These are phyloP conservation scores for Druceiella hillmani DNA, from an alignment of 2,888 invertebrate species.

Conservation along the genomic window DNA sequence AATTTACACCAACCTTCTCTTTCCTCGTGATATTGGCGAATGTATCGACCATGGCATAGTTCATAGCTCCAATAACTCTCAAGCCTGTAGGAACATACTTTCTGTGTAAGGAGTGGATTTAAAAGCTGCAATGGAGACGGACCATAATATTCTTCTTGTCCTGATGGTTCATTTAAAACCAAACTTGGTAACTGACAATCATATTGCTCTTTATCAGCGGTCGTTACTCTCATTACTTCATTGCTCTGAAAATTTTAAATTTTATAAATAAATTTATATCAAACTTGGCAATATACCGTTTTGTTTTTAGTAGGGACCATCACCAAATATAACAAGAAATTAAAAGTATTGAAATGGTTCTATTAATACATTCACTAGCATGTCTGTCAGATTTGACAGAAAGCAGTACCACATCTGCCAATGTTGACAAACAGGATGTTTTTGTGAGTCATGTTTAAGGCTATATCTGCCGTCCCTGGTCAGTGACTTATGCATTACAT, in stretches of 20 bases:
- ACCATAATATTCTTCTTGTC: slow-evolving; percentile 59
- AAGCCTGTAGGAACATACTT: slow-evolving; percentile 78
- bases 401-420: no score
- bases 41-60: slow-evolving; percentile 86
- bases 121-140: slow-evolving; percentile 74
- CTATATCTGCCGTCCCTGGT: no score
- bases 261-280: no score
- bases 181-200: slow-evolving; percentile 74
- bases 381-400: no score
- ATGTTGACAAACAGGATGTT: no score
- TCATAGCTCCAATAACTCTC: slow-evolving; percentile 97
- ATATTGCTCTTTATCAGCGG: slow-evolving; percentile 77
- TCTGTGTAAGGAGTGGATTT: slow-evolving; percentile 68
- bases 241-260: slow-evolving; percentile 30
- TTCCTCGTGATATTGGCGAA: slow-evolving; percentile 95
- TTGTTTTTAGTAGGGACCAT: no score
- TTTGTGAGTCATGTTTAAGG: no score
- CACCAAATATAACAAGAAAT: no score
- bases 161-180: slow-evolving; percentile 45
- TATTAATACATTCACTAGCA: no score
- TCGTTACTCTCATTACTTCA: slow-evolving; percentile 63
- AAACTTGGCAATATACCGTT: no score
- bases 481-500: no score
- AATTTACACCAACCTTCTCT: slow-evolving; percentile 63
- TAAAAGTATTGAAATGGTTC: no score